Evolutionary conservation across 2,113 vertebrate genomes (phyloP), one percentile per base, ranked within the genome.

Genomic region (Eidolon helvum): DNA sequence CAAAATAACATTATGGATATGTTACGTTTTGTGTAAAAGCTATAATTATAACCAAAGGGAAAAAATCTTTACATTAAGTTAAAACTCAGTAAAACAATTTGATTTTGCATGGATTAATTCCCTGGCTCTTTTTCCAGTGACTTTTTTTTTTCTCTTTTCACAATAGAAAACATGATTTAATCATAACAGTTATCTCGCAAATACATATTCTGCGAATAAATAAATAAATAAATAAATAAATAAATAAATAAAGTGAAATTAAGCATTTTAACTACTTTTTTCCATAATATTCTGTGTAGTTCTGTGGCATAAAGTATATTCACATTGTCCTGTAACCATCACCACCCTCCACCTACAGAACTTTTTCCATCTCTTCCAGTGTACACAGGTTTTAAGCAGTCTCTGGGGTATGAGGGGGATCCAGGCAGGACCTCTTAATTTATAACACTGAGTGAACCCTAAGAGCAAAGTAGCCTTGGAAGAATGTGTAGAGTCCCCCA

Each of bases 31-130:
- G 55, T 79, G 28, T 93, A 86, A 94, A 94, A 89, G 38, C 71
- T 89, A 33, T 95, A 93, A 94, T 96, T 94, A 87, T 26, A 94
- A 88, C 61, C 50, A 95, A 94, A 94, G 24, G 43, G 45, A 38
- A 33, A 87, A 80, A 59, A 86, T 45, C 11, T 79, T 90, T 97
- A 83, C 19, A 59, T 83, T 85, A 87, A 91, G 33, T 82, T 95
- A 94, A 92, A 94, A 90, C 63, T 88, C 79, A 93, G 59, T 40
- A 94, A 91, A 50, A 40, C 43, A 45, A 57, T 71, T 78, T 91
- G 65, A 97, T 84, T 95, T 90, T 84, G 7, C 53, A 71, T 57
- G 38, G 72, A 94, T 95, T 94, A 57, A 87, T 71, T 87, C 16
- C 90, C 15, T 86, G 82, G 9, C 0, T 90, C 11, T 48, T 91